Conservation (phyloP, 2,113 vertebrate genomes). For the Pterocles burchelli region DNA sequence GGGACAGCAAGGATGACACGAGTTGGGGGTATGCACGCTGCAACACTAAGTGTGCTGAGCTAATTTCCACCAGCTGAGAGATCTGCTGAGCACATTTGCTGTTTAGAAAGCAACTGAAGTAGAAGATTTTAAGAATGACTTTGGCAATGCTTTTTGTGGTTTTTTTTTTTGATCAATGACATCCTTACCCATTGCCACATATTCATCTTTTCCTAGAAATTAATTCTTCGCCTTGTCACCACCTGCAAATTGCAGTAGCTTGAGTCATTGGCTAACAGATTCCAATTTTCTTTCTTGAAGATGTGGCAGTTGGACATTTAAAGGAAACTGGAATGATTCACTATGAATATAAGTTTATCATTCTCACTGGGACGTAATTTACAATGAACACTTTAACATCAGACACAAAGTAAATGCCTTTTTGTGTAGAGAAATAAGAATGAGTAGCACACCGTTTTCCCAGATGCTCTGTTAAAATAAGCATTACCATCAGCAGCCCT, state of each 20-base stretch:
- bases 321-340: constrained; percentile 19
- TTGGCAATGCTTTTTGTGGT: background rate
- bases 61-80: background rate
- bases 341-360: background rate
- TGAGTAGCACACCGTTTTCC: background rate
- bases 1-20: background rate
- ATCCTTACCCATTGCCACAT: background rate
- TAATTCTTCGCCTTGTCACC: background rate
- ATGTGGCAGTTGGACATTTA: background rate
- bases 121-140: background rate
- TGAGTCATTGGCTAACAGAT: constrained; percentile 2
- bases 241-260: background rate
- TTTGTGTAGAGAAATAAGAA: background rate
- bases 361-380: background rate
- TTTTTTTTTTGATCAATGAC: background rate
- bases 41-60: background rate
- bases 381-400: background rate
- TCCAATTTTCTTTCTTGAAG: background rate
- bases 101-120: background rate
- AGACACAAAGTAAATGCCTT: constrained; percentile 8
- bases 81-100: background rate
- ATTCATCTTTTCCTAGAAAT: constrained; percentile 34
- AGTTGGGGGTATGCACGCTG: background rate
- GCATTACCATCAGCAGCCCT: background rate
- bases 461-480: background rate